phyloP scores from a whole-genome alignment of 2,888 invertebrate genomes.

The Aleiodes alternator region DNA sequence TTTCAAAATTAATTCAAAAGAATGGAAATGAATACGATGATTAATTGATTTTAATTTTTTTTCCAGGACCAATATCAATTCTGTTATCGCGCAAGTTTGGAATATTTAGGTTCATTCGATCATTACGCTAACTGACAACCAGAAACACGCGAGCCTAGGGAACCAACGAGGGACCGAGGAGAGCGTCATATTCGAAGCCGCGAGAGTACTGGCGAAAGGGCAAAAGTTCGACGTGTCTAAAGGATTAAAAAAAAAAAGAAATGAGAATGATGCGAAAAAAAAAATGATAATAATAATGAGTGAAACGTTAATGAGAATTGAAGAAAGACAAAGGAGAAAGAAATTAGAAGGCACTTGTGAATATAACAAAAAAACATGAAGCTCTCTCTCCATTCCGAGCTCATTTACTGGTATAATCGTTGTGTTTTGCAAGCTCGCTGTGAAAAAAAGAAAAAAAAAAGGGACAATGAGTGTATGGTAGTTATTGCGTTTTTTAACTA shows the following conservation, averaged over 20 bases:
- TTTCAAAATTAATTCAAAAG: no score
- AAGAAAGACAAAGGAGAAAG: background rate
- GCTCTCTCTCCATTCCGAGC: constrained; percentile 6
- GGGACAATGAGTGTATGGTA: constrained; percentile 29
- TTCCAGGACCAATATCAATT: constrained; percentile 99
- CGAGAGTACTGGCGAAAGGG: constrained; percentile 68
- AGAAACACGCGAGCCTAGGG: constrained; percentile 71
- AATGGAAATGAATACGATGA: no score
- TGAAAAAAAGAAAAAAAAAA: background rate
- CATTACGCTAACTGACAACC: constrained; percentile 91
- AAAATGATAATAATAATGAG: background rate
- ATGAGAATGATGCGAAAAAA: background rate
- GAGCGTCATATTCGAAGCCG: constrained; percentile 65
- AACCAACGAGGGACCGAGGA: constrained; percentile 66
- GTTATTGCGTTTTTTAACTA: constrained; percentile 33
- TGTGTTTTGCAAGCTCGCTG: constrained; percentile 31
- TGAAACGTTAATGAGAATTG: background rate
- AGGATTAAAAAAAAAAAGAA: background rate
- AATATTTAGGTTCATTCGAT: constrained; percentile 98
- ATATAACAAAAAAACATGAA: constrained; percentile 15
- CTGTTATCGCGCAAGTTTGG: constrained; percentile 98
- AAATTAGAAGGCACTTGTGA: constrained; percentile 17
- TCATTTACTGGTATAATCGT: constrained; percentile 24
- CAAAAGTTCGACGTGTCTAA: constrained; percentile 73
- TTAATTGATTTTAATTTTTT: constrained; percentile 50